Evolutionary conservation across 2,888 invertebrate species (phyloP).

Genomic region (Sabellastarte sp.): DNA sequence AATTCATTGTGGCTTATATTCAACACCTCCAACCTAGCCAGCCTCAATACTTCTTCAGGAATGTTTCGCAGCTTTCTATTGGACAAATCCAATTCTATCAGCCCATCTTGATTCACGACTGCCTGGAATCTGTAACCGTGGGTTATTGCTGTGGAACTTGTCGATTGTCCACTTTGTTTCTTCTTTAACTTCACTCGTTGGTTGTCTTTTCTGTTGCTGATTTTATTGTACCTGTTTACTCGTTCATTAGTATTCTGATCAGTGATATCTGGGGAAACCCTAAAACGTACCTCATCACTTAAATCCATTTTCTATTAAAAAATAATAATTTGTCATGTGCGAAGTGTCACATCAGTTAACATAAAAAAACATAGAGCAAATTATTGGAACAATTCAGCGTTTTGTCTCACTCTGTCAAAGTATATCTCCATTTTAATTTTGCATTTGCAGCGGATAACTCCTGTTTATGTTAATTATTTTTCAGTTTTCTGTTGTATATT

Average conservation of each 20-base stretch:
- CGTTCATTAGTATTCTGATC: neutral
- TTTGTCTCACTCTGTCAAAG: too few species aligned
- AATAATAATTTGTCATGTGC: too few species aligned
- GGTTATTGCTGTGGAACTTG: neutral
- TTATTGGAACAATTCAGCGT: too few species aligned
- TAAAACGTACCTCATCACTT: conserved; percentile 23
- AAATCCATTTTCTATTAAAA: too few species aligned
- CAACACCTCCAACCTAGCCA: conserved; percentile 43
- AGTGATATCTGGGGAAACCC: conserved; percentile 15
- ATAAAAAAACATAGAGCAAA: too few species aligned
- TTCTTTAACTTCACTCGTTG: neutral
- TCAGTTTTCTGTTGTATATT: too few species aligned
- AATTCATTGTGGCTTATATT: conserved; percentile 27
- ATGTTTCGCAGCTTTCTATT: conserved; percentile 33
- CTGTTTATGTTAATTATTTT: too few species aligned
- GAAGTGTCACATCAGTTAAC: too few species aligned
- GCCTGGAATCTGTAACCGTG: conserved; percentile 16
- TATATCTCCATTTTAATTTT: too few species aligned
- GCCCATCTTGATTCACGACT: conserved; percentile 28
- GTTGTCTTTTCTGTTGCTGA: neutral
- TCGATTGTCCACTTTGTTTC: neutral
- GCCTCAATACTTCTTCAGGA: conserved; percentile 42
- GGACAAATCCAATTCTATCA: conserved; percentile 42
- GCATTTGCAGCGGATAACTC: too few species aligned
- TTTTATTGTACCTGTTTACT: neutral